Base-by-base conservation (phyloP, 2,797 vertebrate genomes). In the Loris lydekkerianus region DNA sequence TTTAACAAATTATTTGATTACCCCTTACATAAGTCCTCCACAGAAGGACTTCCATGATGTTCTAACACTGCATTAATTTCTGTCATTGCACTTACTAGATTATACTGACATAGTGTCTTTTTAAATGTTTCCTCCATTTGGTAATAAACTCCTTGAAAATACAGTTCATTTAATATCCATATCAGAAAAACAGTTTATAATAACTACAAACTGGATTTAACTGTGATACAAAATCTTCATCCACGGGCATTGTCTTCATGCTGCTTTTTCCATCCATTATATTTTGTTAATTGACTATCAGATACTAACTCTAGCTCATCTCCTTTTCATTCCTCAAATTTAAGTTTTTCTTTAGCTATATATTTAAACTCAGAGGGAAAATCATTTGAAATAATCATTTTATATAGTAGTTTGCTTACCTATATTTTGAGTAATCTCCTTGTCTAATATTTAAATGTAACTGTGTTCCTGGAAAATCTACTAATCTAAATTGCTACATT, bases 1-100 rank as follows among this genome's bases (percentile, higher is more conserved):
- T 93, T 70, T 78, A 94, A 61, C 60, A 89, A 83, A 60, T 80
- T 67, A 81, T 78, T 76, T 95, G 29, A 90, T 78, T 92, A 84
- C 0, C 2, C 65, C 93, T 93, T 80, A n/a, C 67, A 4, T 76
- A 84, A 94, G 2, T 58, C 17, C 4, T 89, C 25, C 7, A 2
- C 2, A 89, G 60, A 77, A 84, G 91, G 29, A 11, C 10, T 80
- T 37, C 25, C n/a, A 40, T 43, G 49, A 0, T n/a, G 3, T 65
- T 53, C 27, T 86, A 37, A 95, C n/a, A 58, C 20, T 40, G 20
- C 17, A 27, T 91, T 73, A 34, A 70, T 89, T 92, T 56, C 29
- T 49, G 3, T 63, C 7, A 20, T 53, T 92, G 18, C 5, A 40
- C n/a, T 85, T 83, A 81, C 10, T 34, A 75, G n/a, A 53, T 34